Evolutionary conservation across 2,797 vertebrate species (phyloP), one percentile per base, ranked within the genome.

Genomic region (Amblyraja radiata): DNA sequence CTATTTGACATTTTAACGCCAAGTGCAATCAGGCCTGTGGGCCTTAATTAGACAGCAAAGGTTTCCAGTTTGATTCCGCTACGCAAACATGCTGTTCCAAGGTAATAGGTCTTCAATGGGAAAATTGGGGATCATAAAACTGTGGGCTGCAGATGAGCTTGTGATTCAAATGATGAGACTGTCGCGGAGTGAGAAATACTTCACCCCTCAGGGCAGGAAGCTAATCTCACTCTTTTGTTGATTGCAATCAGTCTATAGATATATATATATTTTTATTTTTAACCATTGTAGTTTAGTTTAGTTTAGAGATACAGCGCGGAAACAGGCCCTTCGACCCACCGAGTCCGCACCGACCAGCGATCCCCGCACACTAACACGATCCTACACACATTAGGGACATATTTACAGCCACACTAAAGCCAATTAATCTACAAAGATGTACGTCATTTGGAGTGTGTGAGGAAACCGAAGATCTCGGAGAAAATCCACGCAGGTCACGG

Each of bases 21-120:
- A 61, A 61, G 28, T 63, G n/a, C 58, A 81, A 81, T 81, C 39
- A 86, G 58, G 83, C 58, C 58, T 63, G 25, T 63, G 13, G 28
- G 58, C 83, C 58, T 32, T 63, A 86, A 63, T 63, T 86, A 63
- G 58, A 63, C 63, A 54, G 58, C 83, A 86, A 63, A 63, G 28
- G 10, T 63, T 63, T 16, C 28, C n/a, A 14, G 83, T 6, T 11
- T 86, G 28, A 63, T 32, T 63, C 58, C 16, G 28, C 58, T n/a
- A n/a, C 7, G 83, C 58, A 86, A 86, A 86, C 28, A 39, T 86
- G 58, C 83, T 86, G n/a, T 86, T 84, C 25, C 81, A 84, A 84
- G 25, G 58, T 84, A 63, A 84, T 84, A 11, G 58, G 81, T 83
- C 54, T 21, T 36, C 78, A 39, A 78, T 36, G 76, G 28, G 9